Evolutionary conservation across 2,113 vertebrate genomes (phyloP), one percentile per base, ranked within the genome.

Genomic region (Lasiurus cinereus): DNA sequence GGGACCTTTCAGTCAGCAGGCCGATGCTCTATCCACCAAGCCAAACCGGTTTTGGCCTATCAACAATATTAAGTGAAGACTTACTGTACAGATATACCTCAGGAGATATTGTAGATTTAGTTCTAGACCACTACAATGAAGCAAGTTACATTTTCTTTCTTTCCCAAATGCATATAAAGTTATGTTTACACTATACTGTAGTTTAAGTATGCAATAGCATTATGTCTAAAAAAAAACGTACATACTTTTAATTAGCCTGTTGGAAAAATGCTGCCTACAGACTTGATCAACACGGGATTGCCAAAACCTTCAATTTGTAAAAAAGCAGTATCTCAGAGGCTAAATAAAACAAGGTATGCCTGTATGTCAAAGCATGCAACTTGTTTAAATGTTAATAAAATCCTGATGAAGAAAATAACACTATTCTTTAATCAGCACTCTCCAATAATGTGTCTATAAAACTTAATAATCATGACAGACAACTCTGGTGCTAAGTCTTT

Each of bases 381-480:
- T 93, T 84, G 12, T 64, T 91, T 64, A 83, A 93, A 83, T 86
- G 54, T 74, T 94, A 88, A 87, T 39, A 93, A 83, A 82, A 88
- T 73, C 73, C 24, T 93, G 72, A 78, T 74, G 27, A 96, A 62
- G 50, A 80, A 91, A 84, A 73, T 59, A 59, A 72, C 83, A 70
- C 18, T 29, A 83, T 19, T 88, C n/a, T 52, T 88, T 91, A 95
- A 78, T 18, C 43, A 76, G 13, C 16, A 93, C 86, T 78, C 31
- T 52, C 39, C 21, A 64, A 83, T 1, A 86, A 86, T 82, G 14
- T 52, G 83, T 54, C 52, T 52, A 54, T 27, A 76, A 83, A 95
- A 90, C 8, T 50, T 82, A 46, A 4, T 76, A 90, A 77, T 90
- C 46, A 82, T 33, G 18, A 95, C 19, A 80, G 46, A 83, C 16